These are phyloP conservation scores for Neuroterus valhalla DNA, from an alignment of 1,140 invertebrate genomes.

Conservation along the genomic window DNA sequence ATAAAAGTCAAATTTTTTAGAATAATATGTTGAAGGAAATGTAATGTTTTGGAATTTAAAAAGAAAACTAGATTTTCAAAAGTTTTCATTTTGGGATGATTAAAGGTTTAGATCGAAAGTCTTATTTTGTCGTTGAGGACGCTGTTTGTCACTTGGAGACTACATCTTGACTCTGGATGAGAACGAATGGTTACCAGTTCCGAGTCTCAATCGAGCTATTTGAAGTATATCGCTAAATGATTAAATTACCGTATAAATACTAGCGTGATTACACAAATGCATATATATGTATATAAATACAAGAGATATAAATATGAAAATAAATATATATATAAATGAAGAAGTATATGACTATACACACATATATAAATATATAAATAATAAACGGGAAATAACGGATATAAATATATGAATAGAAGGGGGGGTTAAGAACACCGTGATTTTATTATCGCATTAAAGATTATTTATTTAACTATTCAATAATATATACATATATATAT, in stretches of 20 bases:
- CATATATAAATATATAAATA: conserved; percentile 51
- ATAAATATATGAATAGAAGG: conserved; percentile 61
- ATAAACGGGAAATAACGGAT: conserved; percentile 46
- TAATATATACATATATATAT: conserved; percentile 65
- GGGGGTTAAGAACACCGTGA: conserved; percentile 60
- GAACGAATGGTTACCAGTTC: conserved; percentile 66
- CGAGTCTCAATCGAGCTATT: conserved; percentile 62
- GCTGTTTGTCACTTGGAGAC: not conserved
- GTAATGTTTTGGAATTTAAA: too few relatives aligned
- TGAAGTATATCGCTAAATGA: conserved; percentile 61
- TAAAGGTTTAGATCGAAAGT: not conserved
- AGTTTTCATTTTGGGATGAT: too few relatives aligned
- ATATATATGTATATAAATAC: conserved; percentile 50
- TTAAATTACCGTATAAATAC: conserved; percentile 52
- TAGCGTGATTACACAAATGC: conserved; percentile 41
- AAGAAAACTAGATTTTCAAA: too few relatives aligned
- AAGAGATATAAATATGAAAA: conserved; percentile 11
- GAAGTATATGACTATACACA: conserved; percentile 39
- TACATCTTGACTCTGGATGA: conserved; percentile 39
- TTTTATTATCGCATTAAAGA: conserved; percentile 74
- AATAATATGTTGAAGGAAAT: too few relatives aligned
- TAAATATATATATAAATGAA: conserved; percentile 17
- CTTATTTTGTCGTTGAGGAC: not conserved
- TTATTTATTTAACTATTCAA: conserved; percentile 73
- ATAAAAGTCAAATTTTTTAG: too few relatives aligned